Conservation (phyloP, 2,797 vertebrate species). For the Anas bahamensis region DNA sequence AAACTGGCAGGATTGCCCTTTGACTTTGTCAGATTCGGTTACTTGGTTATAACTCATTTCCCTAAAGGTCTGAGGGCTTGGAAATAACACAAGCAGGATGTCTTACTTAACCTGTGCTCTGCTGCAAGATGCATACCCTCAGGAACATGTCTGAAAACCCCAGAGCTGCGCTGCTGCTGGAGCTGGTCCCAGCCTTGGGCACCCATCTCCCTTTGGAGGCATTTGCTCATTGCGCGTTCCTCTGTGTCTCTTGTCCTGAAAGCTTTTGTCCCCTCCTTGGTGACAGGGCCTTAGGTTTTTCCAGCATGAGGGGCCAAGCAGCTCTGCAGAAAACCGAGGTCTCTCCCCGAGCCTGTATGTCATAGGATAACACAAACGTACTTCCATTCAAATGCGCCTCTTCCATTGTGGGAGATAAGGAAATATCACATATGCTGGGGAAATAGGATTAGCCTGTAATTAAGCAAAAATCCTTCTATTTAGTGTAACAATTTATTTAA, state of each 20-base stretch:
- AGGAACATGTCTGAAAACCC: fast-evolving
- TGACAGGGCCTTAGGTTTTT: not conserved
- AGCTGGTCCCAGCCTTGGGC: not conserved
- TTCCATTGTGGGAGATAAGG: slow-evolving; percentile 30
- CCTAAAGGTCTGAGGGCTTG: too few species aligned
- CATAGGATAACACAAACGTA: not conserved
- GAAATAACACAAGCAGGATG: not conserved
- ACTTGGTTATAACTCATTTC: not conserved
- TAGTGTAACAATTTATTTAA: not conserved
- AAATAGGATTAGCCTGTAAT: slow-evolving; percentile 49
- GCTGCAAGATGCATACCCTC: not conserved
- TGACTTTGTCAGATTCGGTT: not conserved
- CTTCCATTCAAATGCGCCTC: not conserved
- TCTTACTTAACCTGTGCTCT: not conserved
- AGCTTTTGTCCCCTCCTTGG: not conserved
- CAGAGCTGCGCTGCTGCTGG: not conserved
- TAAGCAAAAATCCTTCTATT: slow-evolving; percentile 32
- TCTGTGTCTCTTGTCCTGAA: not conserved
- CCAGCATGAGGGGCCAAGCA: not conserved
- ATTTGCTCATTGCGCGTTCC: fast-evolving
- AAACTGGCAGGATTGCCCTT: not conserved
- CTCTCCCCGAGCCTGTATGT: not conserved
- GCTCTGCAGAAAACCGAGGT: fast-evolving
- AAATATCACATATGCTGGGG: slow-evolving; percentile 6
- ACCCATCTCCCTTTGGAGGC: too few species aligned